Conservation (phyloP, 2,888 invertebrate species). For the Psylliodes chrysocephalus region DNA sequence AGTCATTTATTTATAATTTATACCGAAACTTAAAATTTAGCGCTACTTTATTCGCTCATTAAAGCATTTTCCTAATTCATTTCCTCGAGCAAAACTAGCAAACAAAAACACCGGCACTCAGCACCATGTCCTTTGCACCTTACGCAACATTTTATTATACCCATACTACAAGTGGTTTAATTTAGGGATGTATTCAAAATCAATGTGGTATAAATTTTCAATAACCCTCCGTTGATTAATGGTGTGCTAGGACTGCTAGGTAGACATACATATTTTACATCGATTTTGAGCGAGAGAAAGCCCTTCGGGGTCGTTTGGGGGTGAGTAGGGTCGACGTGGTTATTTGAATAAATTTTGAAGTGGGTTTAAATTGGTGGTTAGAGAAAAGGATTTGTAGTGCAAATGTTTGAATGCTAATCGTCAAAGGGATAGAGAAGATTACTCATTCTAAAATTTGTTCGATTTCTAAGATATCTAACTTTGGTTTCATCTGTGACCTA, state of each 20-base stretch:
- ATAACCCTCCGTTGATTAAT: constrained; percentile 39
- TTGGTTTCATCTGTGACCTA: too few species aligned
- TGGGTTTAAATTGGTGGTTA: background rate
- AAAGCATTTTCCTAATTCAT: too few species aligned
- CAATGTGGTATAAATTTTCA: constrained; percentile 43
- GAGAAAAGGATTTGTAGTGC: too few species aligned
- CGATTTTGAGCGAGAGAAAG: constrained; percentile 25
- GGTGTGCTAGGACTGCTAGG: constrained; percentile 30
- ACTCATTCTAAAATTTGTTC: too few species aligned
- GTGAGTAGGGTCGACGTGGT: constrained; percentile 30
- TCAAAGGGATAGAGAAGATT: too few species aligned
- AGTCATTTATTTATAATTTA: too few species aligned
- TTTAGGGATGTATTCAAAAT: constrained; percentile 37
- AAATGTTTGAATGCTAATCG: too few species aligned
- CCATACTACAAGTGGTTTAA: constrained; percentile 35
- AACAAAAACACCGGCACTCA: too few species aligned
- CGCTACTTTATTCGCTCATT: too few species aligned
- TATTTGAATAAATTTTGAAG: constrained; percentile 1
- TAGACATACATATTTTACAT: constrained; percentile 40
- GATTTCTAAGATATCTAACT: too few species aligned
- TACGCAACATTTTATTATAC: constrained; percentile 21
- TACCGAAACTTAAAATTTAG: too few species aligned
- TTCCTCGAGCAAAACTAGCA: too few species aligned
- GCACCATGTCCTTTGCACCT: background rate
- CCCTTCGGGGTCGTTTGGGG: constrained; percentile 16